Base-by-base conservation (phyloP, 2,888 invertebrate genomes). In the Augochlorella aurata region DNA sequence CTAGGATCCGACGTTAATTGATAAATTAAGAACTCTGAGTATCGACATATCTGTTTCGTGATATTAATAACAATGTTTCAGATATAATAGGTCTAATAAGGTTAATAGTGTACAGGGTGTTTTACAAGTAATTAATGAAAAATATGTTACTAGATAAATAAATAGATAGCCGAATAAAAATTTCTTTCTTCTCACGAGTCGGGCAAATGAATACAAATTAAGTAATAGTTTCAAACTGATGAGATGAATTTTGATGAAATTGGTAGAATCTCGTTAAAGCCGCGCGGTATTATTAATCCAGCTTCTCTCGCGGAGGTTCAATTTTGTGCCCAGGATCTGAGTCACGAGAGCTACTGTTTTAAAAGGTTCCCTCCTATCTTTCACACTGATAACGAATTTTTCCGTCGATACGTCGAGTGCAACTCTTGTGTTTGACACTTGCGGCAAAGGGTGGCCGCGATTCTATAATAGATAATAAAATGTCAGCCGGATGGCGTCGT, bases 1-100 rank as follows among this genome's bases (percentile, higher is more conserved):
- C n/a, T 44, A 44, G 44, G 65, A n/a, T 21, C n/a, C n/a, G 65
- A 65, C 65, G 12, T 65, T 65, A 65, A 65, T 65, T 65, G 65
- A 65, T 65, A 44, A 65, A 65, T 44, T 44, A 38, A 18, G 10
- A 1, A 38, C 44, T 44, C n/a, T n/a, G 12, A n/a, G 12, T n/a
- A 65, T 65, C 44, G 65, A 65, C 65, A 65, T 65, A 65, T 44
- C 65, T 44, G n/a, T 44, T 65, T n/a, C 3, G 44, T 0, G 65
- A 44, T 44, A 14, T 44, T 65, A n/a, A 44, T 44, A 65, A 65
- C n/a, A n/a, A 65, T n/a, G 44, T n/a, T 18, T 44, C 44, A 29
- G 24, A 16, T 29, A 58, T 58, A 58, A 24, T 29, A 16, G 24
- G 29, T 21, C 12, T 24, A 29, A 29, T 29, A 24, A 14, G 8